Evolutionary conservation across 2,113 vertebrate species (phyloP).

Genomic region (Sander lucioperca): DNA sequence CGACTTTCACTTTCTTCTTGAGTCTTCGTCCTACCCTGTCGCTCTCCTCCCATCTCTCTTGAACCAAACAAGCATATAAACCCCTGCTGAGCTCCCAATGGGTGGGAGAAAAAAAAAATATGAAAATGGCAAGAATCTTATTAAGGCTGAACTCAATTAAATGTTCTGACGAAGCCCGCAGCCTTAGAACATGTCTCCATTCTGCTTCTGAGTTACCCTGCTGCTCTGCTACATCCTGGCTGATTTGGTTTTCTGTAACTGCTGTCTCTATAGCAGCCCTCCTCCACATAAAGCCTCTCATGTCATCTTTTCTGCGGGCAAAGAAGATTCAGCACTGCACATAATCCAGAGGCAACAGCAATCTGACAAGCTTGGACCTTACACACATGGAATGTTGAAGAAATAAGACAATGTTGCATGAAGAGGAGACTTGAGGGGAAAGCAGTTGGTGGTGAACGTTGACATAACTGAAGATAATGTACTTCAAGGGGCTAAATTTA

Average conservation of each 20-base stretch:
- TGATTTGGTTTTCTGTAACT: constrained; percentile 11
- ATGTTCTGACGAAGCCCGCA: constrained; percentile 27
- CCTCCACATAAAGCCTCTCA: constrained; percentile 44
- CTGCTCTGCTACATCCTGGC: constrained; percentile 5
- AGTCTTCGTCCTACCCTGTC: background rate
- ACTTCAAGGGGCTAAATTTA: too few species aligned
- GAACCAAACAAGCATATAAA: constrained; percentile 28
- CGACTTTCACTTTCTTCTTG: constrained; percentile 8
- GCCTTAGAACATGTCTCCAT: constrained; percentile 17
- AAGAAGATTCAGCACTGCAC: constrained; percentile 30
- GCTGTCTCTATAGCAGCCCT: constrained; percentile 6
- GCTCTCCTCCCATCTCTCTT: constrained; percentile 25
- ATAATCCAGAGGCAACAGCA: constrained; percentile 53
- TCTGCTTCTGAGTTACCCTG: constrained; percentile 15
- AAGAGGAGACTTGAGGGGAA: background rate
- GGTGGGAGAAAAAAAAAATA: constrained; percentile 13
- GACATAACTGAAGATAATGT: background rate
- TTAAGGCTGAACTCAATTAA: constrained; percentile 39
- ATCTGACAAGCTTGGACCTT: constrained; percentile 34
- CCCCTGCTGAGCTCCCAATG: constrained; percentile 22
- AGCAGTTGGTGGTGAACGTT: background rate
- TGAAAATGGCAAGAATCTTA: constrained; percentile 12
- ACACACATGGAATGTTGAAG: constrained; percentile 12
- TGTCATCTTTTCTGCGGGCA: constrained; percentile 48
- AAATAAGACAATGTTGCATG: constrained; percentile 51